phyloP scores from a whole-genome alignment of 2,888 invertebrate genomes.

The Sclerodermus sp. region DNA sequence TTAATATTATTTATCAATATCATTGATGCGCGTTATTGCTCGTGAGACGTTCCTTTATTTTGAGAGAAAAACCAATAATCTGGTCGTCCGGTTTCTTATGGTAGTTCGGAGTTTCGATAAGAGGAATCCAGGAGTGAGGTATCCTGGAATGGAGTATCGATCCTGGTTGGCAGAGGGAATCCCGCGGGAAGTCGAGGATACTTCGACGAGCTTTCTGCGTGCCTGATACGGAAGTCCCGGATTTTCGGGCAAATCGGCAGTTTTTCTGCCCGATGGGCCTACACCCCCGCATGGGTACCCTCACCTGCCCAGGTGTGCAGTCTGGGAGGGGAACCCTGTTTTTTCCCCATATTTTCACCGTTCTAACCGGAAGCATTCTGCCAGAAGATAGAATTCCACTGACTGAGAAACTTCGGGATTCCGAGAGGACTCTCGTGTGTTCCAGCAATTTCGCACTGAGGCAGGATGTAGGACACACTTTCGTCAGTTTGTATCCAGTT shows the following conservation, averaged over 20 bases:
- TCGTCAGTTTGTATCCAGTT: conserved; percentile 17
- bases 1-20: too few species aligned
- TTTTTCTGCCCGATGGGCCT: conserved; percentile 41
- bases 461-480: conserved; percentile 11
- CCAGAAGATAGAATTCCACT: too few species aligned
- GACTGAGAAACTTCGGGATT: too few species aligned
- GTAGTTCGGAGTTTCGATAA: conserved; percentile 14
- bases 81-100: neutral
- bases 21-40: too few species aligned
- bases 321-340: too few species aligned
- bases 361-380: too few species aligned
- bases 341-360: too few species aligned
- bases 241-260: conserved; percentile 50
- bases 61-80: too few species aligned
- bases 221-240: conserved; percentile 47
- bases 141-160: neutral
- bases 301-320: conserved; percentile 19
- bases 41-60: too few species aligned
- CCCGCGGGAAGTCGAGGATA: neutral
- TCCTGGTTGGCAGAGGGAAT: conserved; percentile 4
- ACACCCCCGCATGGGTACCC: conserved; percentile 22
- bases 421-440: too few species aligned
- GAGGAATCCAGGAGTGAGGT: conserved; percentile 1
- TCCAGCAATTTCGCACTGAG: too few species aligned
- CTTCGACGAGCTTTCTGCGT: conserved; percentile 23